A percentile compares a stretch with the other conserved stretches of the same genome.
Evolutionary conservation across 2,888 invertebrate genomes (phyloP).

Genomic region (Lochmaea capreae): DNA sequence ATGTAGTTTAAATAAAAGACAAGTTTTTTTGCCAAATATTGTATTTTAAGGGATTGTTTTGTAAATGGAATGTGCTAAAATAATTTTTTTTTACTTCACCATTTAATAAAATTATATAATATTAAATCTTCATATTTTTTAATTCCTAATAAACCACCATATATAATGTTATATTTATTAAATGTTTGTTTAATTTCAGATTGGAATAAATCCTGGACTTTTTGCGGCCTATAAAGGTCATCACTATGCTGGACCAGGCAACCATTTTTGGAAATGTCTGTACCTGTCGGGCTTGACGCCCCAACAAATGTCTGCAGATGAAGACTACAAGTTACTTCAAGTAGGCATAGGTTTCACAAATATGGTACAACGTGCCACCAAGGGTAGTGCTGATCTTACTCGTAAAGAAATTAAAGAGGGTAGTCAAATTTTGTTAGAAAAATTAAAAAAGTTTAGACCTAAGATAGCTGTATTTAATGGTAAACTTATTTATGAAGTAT

Average conservation of each 20-base stretch:
- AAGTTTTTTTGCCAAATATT: too few species aligned
- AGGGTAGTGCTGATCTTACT: constrained; percentile 95
- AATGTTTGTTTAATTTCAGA: constrained; percentile 69
- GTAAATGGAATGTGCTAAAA: too few species aligned
- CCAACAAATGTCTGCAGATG: constrained; percentile 96
- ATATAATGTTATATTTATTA: not conserved
- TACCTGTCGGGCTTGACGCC: constrained; percentile 94
- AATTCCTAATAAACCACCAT: too few species aligned
- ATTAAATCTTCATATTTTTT: too few species aligned
- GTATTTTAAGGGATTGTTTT: too few species aligned
- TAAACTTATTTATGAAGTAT: constrained; percentile 98
- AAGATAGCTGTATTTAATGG: constrained; percentile 98
- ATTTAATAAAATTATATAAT: too few species aligned
- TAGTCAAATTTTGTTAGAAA: constrained; percentile 88
- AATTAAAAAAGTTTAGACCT: constrained; percentile 91
- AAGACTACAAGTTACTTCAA: constrained; percentile 92
- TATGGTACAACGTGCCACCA: constrained; percentile 95
- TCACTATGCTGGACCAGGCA: constrained; percentile 98
- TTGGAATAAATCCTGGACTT: constrained; percentile 97
- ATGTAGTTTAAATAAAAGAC: too few species aligned
- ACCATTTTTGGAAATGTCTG: constrained; percentile 99
- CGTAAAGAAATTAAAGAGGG: constrained; percentile 95
- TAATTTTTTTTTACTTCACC: too few species aligned
- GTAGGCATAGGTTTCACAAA: constrained; percentile 98
- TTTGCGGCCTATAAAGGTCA: constrained; percentile 98